These are phyloP conservation scores for Isurus oxyrinchus DNA, from an alignment of 2,113 vertebrate genomes.

Conservation along the genomic window DNA sequence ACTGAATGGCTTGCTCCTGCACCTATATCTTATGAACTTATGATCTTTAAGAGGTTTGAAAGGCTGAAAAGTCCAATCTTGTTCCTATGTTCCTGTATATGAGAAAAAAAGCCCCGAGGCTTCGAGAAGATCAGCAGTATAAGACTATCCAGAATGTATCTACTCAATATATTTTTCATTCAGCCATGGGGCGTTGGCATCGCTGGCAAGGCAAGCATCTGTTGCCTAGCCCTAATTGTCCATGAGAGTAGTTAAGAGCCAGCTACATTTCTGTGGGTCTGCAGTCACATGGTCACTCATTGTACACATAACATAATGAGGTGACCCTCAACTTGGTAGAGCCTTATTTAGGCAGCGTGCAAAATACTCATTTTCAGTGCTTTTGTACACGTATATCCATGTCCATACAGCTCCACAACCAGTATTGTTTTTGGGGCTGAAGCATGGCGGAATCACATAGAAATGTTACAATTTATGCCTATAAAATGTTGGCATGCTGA, in stretches of 20 bases:
- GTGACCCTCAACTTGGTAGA: background rate
- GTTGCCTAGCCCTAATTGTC: no score
- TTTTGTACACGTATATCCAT: background rate
- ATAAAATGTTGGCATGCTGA: background rate
- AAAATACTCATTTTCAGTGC: background rate
- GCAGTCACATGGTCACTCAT: background rate
- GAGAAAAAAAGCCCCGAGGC: background rate
- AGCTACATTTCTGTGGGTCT: no score
- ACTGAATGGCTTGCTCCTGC: no score
- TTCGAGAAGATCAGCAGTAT: background rate
- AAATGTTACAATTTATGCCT: background rate
- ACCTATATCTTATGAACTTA: no score
- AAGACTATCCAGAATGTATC: background rate
- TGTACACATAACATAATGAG: background rate
- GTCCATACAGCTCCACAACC: background rate
- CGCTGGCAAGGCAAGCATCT: no score
- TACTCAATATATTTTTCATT: background rate
- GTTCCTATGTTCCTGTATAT: background rate
- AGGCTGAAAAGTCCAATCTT: background rate
- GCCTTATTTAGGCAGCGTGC: background rate
- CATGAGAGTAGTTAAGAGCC: no score
- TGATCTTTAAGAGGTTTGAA: no score
- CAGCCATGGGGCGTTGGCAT: no score
- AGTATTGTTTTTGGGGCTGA: background rate
- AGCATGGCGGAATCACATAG: background rate